phyloP scores from a whole-genome alignment of 2,888 invertebrate species.

The Vesta saturnalis region DNA sequence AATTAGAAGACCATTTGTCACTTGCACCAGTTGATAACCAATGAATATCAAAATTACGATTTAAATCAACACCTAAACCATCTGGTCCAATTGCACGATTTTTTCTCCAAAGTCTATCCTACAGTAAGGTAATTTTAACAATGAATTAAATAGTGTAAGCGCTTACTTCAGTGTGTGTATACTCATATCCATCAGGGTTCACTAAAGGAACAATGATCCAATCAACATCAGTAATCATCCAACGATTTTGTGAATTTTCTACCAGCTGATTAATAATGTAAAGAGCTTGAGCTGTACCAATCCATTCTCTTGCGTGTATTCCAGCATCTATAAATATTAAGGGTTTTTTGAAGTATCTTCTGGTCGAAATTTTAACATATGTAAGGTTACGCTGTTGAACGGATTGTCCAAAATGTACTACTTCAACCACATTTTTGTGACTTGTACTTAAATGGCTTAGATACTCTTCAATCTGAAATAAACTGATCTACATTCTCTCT shows the following conservation, averaged over 20 bases:
- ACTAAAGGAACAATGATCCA: slow-evolving; percentile 74
- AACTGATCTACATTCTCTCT: too few species aligned
- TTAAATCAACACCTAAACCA: slow-evolving; percentile 79
- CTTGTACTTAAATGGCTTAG: too few species aligned
- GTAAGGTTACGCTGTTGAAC: slow-evolving; percentile 69
- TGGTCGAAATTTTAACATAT: slow-evolving; percentile 71
- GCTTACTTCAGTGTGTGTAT: slow-evolving; percentile 64
- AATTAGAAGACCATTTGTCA: slow-evolving; percentile 57
- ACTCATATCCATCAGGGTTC: slow-evolving; percentile 79
- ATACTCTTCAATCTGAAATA: too few species aligned
- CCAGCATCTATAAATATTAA: slow-evolving; percentile 70
- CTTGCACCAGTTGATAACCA: slow-evolving; percentile 67
- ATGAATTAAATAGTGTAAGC: neutral
- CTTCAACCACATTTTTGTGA: slow-evolving; percentile 62
- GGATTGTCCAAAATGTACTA: slow-evolving; percentile 68
- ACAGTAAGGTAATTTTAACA: neutral
- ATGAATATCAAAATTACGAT: slow-evolving; percentile 76
- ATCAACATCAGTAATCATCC: slow-evolving; percentile 69
- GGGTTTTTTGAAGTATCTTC: slow-evolving; percentile 65
- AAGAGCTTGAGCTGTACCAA: slow-evolving; percentile 71
- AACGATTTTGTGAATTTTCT: slow-evolving; percentile 63
- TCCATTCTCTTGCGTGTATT: slow-evolving; percentile 77
- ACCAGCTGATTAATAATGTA: slow-evolving; percentile 73
- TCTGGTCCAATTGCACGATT: slow-evolving; percentile 65
- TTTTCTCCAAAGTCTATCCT: slow-evolving; percentile 68